phyloP scores from a whole-genome alignment of 2,113 vertebrate species.

The Poicephalus gulielmi region DNA sequence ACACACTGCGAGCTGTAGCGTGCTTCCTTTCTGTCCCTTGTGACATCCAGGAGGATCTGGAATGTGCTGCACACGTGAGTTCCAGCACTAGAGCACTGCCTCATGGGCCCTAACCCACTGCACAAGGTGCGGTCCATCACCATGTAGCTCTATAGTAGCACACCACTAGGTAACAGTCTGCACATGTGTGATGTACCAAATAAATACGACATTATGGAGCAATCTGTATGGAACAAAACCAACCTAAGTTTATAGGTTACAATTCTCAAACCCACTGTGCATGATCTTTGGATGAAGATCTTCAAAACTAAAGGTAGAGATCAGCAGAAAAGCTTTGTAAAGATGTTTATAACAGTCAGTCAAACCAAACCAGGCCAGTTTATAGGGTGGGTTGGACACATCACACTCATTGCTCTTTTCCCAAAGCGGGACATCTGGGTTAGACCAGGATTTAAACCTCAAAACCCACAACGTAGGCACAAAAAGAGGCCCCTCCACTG shows the following conservation, averaged over 20 bases:
- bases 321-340: conserved; percentile 5
- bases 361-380: neutral
- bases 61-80: neutral
- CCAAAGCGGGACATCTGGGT: conserved; percentile 32
- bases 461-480: conserved; percentile 41
- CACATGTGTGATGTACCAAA: neutral
- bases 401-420: conserved; percentile 67
- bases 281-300: neutral
- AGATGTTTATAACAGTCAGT: neutral
- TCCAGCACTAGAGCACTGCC: neutral
- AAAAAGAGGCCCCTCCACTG: conserved; percentile 48
- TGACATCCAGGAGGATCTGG: neutral
- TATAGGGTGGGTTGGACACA: conserved; percentile 59
- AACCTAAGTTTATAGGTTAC: neutral
- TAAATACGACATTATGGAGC: neutral
- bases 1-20: neutral
- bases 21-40: neutral
- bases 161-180: neutral
- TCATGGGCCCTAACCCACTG: neutral
- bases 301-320: neutral
- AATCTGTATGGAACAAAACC: neutral
- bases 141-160: neutral
- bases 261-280: neutral
- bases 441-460: conserved; percentile 64
- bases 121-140: neutral